Evolutionary conservation across 2,888 invertebrate genomes (phyloP).

Genomic region (Drosophila anceps): DNA sequence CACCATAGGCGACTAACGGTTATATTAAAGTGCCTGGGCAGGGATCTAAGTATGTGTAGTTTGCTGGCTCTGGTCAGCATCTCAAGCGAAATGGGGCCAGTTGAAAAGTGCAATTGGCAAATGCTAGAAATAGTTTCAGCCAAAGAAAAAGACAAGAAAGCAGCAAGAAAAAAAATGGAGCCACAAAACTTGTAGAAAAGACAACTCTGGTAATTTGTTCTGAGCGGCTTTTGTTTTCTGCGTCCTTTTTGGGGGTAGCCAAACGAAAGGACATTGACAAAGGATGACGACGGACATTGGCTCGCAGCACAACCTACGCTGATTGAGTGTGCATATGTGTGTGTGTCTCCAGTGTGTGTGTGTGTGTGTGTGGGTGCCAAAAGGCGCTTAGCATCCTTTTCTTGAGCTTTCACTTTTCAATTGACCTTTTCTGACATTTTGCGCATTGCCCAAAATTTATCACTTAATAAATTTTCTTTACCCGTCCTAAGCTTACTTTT

Average conservation of each 20-base stretch:
- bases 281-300: slow-evolving; percentile 58
- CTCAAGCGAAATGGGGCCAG: slow-evolving; percentile 66
- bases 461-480: slow-evolving; percentile 72
- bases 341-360: slow-evolving; percentile 15
- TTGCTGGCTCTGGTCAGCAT: slow-evolving; percentile 34
- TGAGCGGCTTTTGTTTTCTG: slow-evolving; percentile 79
- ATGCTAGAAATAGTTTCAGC: slow-evolving; percentile 26
- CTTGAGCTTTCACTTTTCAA: slow-evolving; percentile 76
- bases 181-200: slow-evolving; percentile 63
- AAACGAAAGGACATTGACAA: slow-evolving; percentile 44
- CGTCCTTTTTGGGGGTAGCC: slow-evolving; percentile 52
- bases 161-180: slow-evolving; percentile 3
- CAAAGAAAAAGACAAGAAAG: slow-evolving; percentile 8
- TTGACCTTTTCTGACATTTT: slow-evolving; percentile 76
- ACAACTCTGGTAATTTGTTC: slow-evolving; percentile 78
- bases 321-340: slow-evolving; percentile 49
- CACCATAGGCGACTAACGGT: slow-evolving; percentile 35
- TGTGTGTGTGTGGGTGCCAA: slow-evolving; percentile 53
- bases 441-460: slow-evolving; percentile 71
- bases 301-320: slow-evolving; percentile 54
- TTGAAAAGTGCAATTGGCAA: slow-evolving; percentile 75
- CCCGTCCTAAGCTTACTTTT: slow-evolving; percentile 14
- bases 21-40: slow-evolving; percentile 49
- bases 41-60: slow-evolving; percentile 9
- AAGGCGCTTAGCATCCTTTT: slow-evolving; percentile 72